A percentile compares a stretch with the other conserved stretches of the same genome.
These are phyloP conservation scores for Yoshiicerus persimilis DNA, from an alignment of 1,140 invertebrate genomes.

Conservation along the genomic window DNA sequence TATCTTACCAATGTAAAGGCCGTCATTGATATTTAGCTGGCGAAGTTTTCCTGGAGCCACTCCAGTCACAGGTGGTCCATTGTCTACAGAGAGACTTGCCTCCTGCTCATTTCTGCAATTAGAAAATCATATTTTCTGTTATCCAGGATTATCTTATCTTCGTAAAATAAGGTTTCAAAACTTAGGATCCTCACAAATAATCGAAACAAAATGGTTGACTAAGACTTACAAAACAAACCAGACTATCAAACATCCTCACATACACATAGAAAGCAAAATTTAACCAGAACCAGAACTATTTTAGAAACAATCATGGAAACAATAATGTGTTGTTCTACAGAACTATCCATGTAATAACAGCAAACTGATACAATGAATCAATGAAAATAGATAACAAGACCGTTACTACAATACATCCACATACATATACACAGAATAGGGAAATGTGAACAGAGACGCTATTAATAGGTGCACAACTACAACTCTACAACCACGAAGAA, in stretches of 20 bases:
- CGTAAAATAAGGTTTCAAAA: too few species aligned
- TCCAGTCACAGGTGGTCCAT: conserved; percentile 71
- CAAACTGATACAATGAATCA: background rate
- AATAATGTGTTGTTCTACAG: background rate
- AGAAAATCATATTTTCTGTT: background rate
- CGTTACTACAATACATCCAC: background rate
- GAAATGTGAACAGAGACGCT: background rate
- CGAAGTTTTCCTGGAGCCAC: conserved; percentile 79
- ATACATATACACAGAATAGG: background rate
- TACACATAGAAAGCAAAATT: background rate
- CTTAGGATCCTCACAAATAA: too few species aligned
- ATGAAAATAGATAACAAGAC: background rate
- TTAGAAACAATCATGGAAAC: background rate
- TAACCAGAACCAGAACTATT: background rate
- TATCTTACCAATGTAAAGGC: conserved; percentile 75
- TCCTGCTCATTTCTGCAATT: conserved; percentile 75
- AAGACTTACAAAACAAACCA: background rate
- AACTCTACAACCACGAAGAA: background rate
- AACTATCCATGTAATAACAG: background rate
- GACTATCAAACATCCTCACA: background rate
- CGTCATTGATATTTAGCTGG: conserved; percentile 81
- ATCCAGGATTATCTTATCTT: too few species aligned
- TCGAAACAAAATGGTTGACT: background rate
- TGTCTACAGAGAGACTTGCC: conserved; percentile 81
- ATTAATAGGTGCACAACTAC: background rate